A percentile compares a stretch with the other conserved stretches of the same genome.
These are phyloP conservation scores for Rhincodon typus DNA, from an alignment of 2,797 vertebrate genomes.

Conservation along the genomic window DNA sequence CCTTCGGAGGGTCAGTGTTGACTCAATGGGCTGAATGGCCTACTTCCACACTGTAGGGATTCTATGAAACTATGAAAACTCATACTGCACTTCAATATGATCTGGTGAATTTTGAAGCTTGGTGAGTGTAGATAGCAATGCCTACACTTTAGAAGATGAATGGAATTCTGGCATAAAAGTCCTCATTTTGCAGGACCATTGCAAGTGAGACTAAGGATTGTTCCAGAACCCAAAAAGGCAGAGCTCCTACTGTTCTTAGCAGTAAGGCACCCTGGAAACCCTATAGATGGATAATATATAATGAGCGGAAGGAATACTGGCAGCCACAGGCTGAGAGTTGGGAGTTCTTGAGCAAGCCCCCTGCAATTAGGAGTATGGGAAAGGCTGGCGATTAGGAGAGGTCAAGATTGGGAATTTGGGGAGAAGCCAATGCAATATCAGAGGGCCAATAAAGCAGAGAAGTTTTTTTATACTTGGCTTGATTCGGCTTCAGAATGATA, in stretches of 20 bases:
- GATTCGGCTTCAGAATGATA: background rate
- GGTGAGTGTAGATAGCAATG: background rate
- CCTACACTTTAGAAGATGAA: background rate
- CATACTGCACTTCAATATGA: background rate
- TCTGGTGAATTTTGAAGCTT: background rate
- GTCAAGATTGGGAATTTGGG: too few species aligned
- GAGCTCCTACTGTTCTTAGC: background rate
- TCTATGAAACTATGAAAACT: too few species aligned
- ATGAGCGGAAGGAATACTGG: background rate
- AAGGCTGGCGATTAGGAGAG: background rate
- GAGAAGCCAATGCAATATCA: background rate
- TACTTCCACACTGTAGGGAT: too few species aligned
- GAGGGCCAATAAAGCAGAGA: background rate
- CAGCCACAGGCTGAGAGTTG: background rate
- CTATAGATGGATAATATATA: background rate
- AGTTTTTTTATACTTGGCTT: background rate
- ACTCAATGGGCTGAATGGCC: too few species aligned
- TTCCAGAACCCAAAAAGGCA: background rate
- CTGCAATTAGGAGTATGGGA: background rate
- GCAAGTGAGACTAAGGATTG: background rate
- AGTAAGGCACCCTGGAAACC: background rate
- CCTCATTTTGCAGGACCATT: background rate
- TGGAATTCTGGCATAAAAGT: background rate
- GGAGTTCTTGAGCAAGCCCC: background rate
- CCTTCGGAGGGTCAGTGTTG: too few species aligned